Percentiles rank a stretch among this genome's conserved stretches.
Evolutionary conservation across 1,140 invertebrate genomes (phyloP).

Genomic region (Odontomachus brunneus): DNA sequence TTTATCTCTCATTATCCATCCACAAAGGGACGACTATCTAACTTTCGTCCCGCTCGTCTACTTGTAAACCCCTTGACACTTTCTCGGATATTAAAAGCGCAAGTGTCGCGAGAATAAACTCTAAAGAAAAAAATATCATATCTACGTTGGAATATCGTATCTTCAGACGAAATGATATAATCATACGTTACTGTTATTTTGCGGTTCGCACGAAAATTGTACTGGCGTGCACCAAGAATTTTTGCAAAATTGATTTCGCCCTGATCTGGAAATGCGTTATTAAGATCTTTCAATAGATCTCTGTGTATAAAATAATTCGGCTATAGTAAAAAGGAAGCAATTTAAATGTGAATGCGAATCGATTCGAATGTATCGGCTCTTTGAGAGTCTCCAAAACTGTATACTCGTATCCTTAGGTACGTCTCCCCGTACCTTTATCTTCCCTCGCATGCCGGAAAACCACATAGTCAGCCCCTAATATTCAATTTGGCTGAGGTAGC

Average conservation of each 20-base stretch:
- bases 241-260: too few species aligned
- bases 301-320: too few species aligned
- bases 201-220: too few species aligned
- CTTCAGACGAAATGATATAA: background rate
- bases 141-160: slow-evolving; percentile 14
- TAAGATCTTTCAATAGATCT: too few species aligned
- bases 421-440: background rate
- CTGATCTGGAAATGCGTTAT: too few species aligned
- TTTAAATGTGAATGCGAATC: background rate
- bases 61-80: slow-evolving; percentile 1
- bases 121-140: slow-evolving; percentile 32
- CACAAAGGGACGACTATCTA: slow-evolving; percentile 25
- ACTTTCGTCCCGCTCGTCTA: background rate
- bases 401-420: slow-evolving; percentile 1
- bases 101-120: slow-evolving; percentile 4
- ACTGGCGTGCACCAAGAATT: too few species aligned
- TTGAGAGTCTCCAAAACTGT: background rate
- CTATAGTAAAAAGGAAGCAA: too few species aligned
- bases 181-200: too few species aligned
- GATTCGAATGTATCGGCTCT: background rate
- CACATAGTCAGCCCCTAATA: slow-evolving; percentile 6
- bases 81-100: slow-evolving; percentile 28
- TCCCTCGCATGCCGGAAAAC: background rate
- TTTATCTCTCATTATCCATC: slow-evolving; percentile 16
- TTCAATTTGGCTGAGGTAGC: background rate